A percentile compares a stretch with the other conserved stretches of the same genome.
These are phyloP conservation scores for Auanema freiburgensis DNA, from an alignment of 2,888 invertebrate species.

Conservation along the genomic window DNA sequence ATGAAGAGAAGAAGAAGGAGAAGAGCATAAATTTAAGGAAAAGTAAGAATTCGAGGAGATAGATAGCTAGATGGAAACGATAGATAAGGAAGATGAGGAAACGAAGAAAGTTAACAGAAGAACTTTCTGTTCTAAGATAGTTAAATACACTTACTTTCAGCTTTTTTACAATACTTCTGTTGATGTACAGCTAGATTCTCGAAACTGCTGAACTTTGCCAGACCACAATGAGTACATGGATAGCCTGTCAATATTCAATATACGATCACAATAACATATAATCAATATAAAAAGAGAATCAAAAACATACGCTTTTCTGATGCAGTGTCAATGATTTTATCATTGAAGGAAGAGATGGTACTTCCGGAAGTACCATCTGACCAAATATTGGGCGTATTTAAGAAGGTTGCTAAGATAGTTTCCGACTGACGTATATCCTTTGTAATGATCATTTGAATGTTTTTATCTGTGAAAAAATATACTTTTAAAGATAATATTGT, in stretches of 20 bases:
- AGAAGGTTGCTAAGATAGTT: constrained; percentile 13
- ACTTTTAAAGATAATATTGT: no score
- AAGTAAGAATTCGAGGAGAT: not conserved
- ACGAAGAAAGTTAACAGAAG: not conserved
- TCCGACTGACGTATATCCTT: constrained; percentile 14
- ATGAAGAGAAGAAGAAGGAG: no score
- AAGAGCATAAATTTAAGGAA: no score
- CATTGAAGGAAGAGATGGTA: not conserved
- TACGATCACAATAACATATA: not conserved
- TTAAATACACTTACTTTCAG: constrained; percentile 3
- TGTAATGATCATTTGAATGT: constrained; percentile 15
- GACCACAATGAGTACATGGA: constrained; percentile 30
- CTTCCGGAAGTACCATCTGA: not conserved
- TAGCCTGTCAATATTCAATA: constrained; percentile 24
- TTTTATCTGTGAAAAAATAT: constrained; percentile 7
- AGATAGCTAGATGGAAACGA: not conserved
- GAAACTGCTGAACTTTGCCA: constrained; percentile 35
- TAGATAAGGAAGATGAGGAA: constrained; percentile 1
- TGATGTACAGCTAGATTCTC: constrained; percentile 35
- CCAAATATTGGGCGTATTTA: not conserved
- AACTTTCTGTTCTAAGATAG: not conserved
- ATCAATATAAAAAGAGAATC: not conserved
- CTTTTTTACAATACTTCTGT: constrained; percentile 27
- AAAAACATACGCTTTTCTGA: constrained; percentile 1
- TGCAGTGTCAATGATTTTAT: not conserved